Evolutionary conservation across 2,888 invertebrate genomes (phyloP), one percentile per base, ranked within the genome.

Genomic region (Notodonta ziczac): DNA sequence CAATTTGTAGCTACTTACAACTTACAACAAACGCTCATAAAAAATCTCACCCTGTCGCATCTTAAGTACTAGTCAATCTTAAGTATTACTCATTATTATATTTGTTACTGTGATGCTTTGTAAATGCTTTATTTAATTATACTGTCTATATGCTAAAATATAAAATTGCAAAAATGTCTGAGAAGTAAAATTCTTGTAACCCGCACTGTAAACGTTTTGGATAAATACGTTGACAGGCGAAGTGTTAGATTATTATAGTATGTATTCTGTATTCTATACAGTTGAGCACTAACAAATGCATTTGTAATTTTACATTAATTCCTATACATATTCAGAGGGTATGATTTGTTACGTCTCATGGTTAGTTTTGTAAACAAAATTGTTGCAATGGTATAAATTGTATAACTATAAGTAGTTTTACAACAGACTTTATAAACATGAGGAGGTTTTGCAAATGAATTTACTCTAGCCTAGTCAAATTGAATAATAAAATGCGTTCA

Each of bases 31-130:
- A 72, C 72, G 69, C 61, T 72, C 67, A 74, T 70, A 59, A 51
- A n/a, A 74, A 76, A 76, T 72, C 67, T 74, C 75, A 75, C 75
- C 75, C 75, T 75, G 75, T 76, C 77, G 63, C 60, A 68, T 59
- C 76, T 75, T 76, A 75, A 76, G 72, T 75, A 76, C 76, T 76
- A 76, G 64, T 62, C 66, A 59, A 69, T 63, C 66, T 66, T 65
- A 63, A 65, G 56, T 65, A 60, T 66, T 64, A 64, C 62, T 60
- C 51, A 62, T 69, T 60, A 16, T 32, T 35, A n/a, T 61, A 62
- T 68, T 69, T 66, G 61, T 62, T 61, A 66, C 54, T 73, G 76
- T 73, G 76, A 74, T 76, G 74, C 58, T 57, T 63, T 62, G 66
- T 74, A 74, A 74, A 74, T 74, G 76, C 76, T 69, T 73, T 9